These are phyloP conservation scores for Drosophila suzukii DNA, from an alignment of 1,140 invertebrate species.

Conservation along the genomic window DNA sequence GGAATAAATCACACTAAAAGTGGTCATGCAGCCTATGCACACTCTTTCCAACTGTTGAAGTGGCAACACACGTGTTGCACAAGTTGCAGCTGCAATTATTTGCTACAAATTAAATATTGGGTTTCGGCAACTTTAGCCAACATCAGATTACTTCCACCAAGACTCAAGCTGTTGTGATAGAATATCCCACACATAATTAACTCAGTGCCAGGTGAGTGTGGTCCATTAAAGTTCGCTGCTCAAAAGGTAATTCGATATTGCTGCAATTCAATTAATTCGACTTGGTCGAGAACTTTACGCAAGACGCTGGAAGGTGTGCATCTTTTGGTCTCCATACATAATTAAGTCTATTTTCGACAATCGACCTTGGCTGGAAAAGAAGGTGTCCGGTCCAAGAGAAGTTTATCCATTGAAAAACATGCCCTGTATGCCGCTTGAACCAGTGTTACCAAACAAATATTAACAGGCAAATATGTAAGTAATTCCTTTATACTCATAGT, in stretches of 20 bases:
- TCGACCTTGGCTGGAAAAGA: background rate
- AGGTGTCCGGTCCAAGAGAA: background rate
- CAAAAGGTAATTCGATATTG: constrained; percentile 22
- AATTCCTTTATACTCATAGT: too few species aligned
- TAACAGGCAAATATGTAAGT: too few species aligned
- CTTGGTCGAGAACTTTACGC: background rate
- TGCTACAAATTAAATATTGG: constrained; percentile 11
- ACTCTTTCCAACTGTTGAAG: background rate
- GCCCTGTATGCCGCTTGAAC: background rate
- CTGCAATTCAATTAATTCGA: constrained; percentile 13
- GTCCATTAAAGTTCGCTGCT: constrained; percentile 6
- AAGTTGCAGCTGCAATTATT: constrained; percentile 8
- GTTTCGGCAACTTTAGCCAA: background rate
- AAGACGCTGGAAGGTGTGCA: background rate
- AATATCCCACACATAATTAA: constrained; percentile 6
- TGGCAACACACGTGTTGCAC: background rate
- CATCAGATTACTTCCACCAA: constrained; percentile 1
- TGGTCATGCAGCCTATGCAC: too few species aligned
- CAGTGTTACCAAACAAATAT: too few species aligned
- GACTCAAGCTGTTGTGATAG: background rate
- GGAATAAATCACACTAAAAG: too few species aligned
- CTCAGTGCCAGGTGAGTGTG: background rate
- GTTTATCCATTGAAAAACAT: background rate
- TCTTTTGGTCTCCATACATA: background rate
- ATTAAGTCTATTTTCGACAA: background rate